Base-by-base conservation (phyloP, 2,113 vertebrate species). In the Pica pica region DNA sequence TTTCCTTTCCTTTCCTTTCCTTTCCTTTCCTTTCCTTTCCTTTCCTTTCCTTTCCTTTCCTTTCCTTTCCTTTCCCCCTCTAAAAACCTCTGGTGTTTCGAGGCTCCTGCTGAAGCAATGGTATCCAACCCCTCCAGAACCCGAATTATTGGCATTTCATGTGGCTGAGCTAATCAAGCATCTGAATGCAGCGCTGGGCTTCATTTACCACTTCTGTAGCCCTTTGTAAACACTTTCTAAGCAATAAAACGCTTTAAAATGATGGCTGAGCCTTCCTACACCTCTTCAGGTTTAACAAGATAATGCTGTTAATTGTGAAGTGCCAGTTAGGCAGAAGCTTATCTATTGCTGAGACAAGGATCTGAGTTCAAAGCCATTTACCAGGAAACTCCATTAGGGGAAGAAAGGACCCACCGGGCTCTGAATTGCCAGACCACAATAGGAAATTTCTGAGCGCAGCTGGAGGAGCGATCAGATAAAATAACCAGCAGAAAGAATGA, bases 231-330 rank as follows among this genome's bases (percentile, higher is more conserved):
- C 75, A 95, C 33, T 85, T 96, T 57, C 70, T n/a, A 37, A 95
- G 79, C 79, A 88, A 83, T 88, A 77, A 90, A 96, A 95, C 20
- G 56, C 52, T 95, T 89, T 44, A 23, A 84, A 96, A 87, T 30
- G 41, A 69, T 24, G 49, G 70, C 57, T 61, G 82, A 93, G 71
- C 67, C 75, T 88, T 85, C 63, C 82, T 69, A 55, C 53, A 88
- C 49, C 82, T 88, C 90, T 85, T 73, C 90, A 94, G 82, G 67
- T 92, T 94, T 94, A 93, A 93, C 90, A 92, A 90, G 96, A 87
- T 91, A 93, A 95, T 85, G 84, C 61, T 26, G 82, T 80, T 97
- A 94, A 94, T 93, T 94, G 92, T 80, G 88, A 88, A 91, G 85
- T 69, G 75, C 35, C 52, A 8, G 87, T 91, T 82, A 82, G 82